Evolutionary conservation across 2,888 invertebrate genomes (phyloP), one percentile per base, ranked within the genome.

Genomic region (Eristalis tenax): DNA sequence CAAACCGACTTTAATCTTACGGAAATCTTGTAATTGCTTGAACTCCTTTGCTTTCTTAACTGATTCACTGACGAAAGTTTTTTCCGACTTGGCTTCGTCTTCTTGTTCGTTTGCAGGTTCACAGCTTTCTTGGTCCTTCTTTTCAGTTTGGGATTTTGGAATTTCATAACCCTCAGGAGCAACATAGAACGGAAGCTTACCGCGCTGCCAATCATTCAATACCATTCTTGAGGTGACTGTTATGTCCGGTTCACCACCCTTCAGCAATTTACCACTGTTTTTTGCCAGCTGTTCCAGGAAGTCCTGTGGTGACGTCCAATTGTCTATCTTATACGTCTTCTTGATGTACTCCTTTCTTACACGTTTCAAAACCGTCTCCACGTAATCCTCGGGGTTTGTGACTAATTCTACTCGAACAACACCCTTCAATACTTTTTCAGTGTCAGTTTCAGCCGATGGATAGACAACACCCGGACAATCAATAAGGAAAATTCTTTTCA

Each of bases 381-480:
- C 97, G 91, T 99, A 99, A 93, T 99, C 98, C 93, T 99, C 99
- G 11, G 99, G 99, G 91, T 96, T 96, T 90, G 97, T 96, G 0
- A 99, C 96, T 74, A 99, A 94, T 93, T 99, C 99, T 2, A 99
- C 98, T 89, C 99, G 95, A 0, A 99, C 99, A 32, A 99, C 99
- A 76, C 99, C 99, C 93, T 99, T 99, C 2, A 99, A 94, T 50
- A 99, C 98, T 91, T 97, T 97, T 90, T 97, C 97, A 0, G 97
- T 96, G 90, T 99, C 99, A 1, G 98, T 97, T 94, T 99, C 99
- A 15, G 98, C 98, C 11, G 97, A 97, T 10, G 99, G 99, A 93
- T 99, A 99, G 5, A 99, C 99, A 75, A 99, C 97, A 43, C 99
- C 99, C 2, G 99, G 99, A 93, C 99, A 99, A 94, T 99, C 99